Evolutionary conservation across 2,888 invertebrate species (phyloP), one percentile per base, ranked within the genome.

Genomic region (Diarsia rubi): DNA sequence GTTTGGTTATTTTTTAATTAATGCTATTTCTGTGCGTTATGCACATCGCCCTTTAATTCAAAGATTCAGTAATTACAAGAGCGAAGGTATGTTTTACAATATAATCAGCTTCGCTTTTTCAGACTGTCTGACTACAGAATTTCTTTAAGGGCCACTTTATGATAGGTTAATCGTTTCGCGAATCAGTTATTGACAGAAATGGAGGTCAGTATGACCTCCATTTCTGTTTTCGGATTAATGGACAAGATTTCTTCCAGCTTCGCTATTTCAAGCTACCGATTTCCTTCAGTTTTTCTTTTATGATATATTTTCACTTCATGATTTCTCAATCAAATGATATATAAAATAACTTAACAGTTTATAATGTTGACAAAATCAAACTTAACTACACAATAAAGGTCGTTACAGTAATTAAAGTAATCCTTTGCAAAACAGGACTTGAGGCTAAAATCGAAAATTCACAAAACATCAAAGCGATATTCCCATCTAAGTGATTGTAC

Each of bases 401-500:
- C 27, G 47, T 75, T 63, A 72, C 19, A 81, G n/a, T 75, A 69
- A 82, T 75, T 72, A 77, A 74, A 75, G 71, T 64, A 63, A 60
- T 64, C 52, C 57, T 75, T 65, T 37, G 66, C 64, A 49, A 70
- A 77, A 83, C 66, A 67, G 44, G 76, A 73, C 59, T 69, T 54
- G 49, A 73, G 66, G 69, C 71, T 45, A 64, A 75, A 68, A 76
- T 73, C 27, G 71, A 66, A 73, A 73, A 83, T 79, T 59, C 69
- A 78, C 68, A 75, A 78, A 77, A 87, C 73, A 82, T 86, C 79
- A 84, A 91, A 91, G 89, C 85, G 63, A 60, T 83, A 73, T 85
- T 85, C 79, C 76, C 69, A 69, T 78, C 65, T 77, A 81, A 74
- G 69, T 82, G 82, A 86, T 85, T 84, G 82, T 83, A 88, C 79